Percentiles rank a stretch among this genome's conserved stretches.
Conservation (phyloP, 1,140 invertebrate species). For the Scaptodrosophila lebanonensis region DNA sequence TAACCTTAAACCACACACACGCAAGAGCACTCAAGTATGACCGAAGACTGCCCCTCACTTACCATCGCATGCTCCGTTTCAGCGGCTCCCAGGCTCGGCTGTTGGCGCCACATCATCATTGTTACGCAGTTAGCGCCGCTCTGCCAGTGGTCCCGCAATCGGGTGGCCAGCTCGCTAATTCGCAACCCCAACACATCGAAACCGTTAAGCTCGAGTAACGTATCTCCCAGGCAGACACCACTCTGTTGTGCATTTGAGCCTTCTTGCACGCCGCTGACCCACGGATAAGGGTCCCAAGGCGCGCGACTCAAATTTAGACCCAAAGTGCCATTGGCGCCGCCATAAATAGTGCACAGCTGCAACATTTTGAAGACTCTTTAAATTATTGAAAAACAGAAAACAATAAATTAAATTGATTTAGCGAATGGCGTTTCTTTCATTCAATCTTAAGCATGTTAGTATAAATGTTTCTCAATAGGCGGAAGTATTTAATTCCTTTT, state of each 20-base stretch:
- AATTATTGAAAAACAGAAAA: slow-evolving; percentile 15
- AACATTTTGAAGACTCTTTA: slow-evolving; percentile 39
- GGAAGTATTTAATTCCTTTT: slow-evolving; percentile 1
- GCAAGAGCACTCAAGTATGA: too few relatives aligned
- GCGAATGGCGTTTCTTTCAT: too few relatives aligned
- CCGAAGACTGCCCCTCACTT: slow-evolving; percentile 26
- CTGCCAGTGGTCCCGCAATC: slow-evolving; percentile 67
- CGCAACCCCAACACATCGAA: slow-evolving; percentile 69
- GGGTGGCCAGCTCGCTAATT: slow-evolving; percentile 72
- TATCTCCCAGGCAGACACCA: slow-evolving; percentile 73
- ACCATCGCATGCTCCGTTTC: slow-evolving; percentile 60
- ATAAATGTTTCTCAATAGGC: neutral
- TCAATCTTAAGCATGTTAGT: neutral
- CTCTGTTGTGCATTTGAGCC: slow-evolving; percentile 69
- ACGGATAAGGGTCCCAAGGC: slow-evolving; percentile 77
- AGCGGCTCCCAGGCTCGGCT: slow-evolving; percentile 22
- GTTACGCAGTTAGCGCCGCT: slow-evolving; percentile 60
- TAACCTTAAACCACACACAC: too few relatives aligned
- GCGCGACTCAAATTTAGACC: slow-evolving; percentile 76
- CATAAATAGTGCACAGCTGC: slow-evolving; percentile 65
- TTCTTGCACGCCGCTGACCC: slow-evolving; percentile 75
- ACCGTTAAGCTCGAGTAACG: slow-evolving; percentile 75
- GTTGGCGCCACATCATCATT: slow-evolving; percentile 71
- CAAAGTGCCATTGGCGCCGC: slow-evolving; percentile 67
- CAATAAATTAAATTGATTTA: slow-evolving; percentile 3